A percentile compares a stretch with the other conserved stretches of the same genome.
These are phyloP conservation scores for Rhynchophorus ferrugineus DNA, from an alignment of 1,140 invertebrate genomes.

Conservation along the genomic window DNA sequence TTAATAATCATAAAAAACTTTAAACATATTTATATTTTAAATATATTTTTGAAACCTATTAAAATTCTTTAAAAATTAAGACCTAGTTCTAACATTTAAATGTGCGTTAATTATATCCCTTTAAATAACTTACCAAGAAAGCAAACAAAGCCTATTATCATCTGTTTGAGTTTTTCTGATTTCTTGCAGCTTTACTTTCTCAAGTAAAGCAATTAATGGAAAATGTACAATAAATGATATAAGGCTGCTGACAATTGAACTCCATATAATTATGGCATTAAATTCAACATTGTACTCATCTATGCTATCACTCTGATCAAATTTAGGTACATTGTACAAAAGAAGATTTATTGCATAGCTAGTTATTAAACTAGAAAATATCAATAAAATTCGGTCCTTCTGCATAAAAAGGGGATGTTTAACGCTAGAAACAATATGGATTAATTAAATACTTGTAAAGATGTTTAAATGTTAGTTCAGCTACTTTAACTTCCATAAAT, in stretches of 20 bases:
- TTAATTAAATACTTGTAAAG: conserved; percentile 1
- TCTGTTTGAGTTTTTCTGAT: neutral
- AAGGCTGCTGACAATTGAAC: conserved; percentile 9
- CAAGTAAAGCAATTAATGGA: conserved; percentile 13
- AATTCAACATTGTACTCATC: conserved; percentile 14
- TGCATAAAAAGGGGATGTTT: conserved; percentile 13
- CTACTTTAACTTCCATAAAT: conserved; percentile 18
- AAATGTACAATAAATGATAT: conserved; percentile 16
- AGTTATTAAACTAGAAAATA: conserved; percentile 20
- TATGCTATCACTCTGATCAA: conserved; percentile 20
- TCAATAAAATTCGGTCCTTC: conserved; percentile 17
- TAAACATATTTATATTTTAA: no score
- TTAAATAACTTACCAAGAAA: conserved; percentile 1
- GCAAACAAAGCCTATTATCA: neutral
- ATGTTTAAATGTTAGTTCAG: neutral
- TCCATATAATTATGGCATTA: conserved; percentile 11
- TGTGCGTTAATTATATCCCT: no score
- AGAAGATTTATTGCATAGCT: conserved; percentile 19
- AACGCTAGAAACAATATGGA: conserved; percentile 7
- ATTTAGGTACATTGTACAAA: conserved; percentile 16
- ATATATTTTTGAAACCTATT: no score
- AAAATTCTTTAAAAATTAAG: no score
- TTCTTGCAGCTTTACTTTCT: conserved; percentile 7
- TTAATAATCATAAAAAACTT: no score
- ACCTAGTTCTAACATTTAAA: no score